phyloP scores from a whole-genome alignment of 2,797 vertebrate genomes.

The Champsocephalus esox region DNA sequence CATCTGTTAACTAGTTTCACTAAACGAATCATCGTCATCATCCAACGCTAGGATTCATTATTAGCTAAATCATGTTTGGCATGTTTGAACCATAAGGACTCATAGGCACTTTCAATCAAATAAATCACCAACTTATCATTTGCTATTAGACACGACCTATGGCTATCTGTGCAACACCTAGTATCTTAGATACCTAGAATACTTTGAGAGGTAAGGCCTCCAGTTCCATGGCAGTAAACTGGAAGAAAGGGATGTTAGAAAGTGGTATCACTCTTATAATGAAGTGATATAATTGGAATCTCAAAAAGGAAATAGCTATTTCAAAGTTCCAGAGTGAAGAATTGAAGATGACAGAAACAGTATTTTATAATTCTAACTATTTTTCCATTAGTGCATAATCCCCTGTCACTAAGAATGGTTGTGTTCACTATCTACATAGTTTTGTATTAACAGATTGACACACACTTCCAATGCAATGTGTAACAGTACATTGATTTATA shows the following conservation, averaged over 20 bases:
- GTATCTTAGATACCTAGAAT: background rate
- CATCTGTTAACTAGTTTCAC: background rate
- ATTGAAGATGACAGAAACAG: no score
- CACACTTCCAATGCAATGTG: background rate
- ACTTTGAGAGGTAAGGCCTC: background rate
- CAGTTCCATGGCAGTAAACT: background rate
- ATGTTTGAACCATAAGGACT: constrained; percentile 5
- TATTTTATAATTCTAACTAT: no score
- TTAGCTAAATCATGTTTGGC: background rate
- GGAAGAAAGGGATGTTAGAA: background rate
- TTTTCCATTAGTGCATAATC: no score
- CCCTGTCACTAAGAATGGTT: no score
- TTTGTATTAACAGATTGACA: background rate
- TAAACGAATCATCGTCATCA: background rate
- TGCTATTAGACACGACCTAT: background rate
- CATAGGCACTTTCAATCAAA: constrained; percentile 48
- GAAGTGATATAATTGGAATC: background rate
- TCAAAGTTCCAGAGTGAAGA: no score
- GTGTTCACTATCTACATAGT: no score
- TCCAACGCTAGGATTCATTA: background rate
- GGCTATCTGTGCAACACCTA: background rate
- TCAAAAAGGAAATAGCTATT: background rate
- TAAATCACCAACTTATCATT: constrained; percentile 1
- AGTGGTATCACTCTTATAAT: background rate
- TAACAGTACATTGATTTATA: background rate